These are phyloP conservation scores for Megathymus violae DNA, from an alignment of 1,140 invertebrate species.

Conservation along the genomic window DNA sequence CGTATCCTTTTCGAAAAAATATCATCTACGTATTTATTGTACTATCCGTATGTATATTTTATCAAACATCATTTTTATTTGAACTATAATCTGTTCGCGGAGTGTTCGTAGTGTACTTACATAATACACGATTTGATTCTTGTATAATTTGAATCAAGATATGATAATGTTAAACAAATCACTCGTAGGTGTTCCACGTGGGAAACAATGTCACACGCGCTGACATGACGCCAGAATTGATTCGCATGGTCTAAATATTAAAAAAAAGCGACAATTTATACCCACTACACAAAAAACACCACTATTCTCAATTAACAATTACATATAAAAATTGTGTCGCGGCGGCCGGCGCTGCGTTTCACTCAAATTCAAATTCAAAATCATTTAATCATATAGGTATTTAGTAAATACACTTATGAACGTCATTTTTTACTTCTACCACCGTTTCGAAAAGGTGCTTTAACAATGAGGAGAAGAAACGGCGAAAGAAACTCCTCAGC, in stretches of 20 bases:
- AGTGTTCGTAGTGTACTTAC: constrained; percentile 19
- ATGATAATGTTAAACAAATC: constrained; percentile 36
- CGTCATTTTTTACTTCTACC: too few species aligned
- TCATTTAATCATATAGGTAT: too few species aligned
- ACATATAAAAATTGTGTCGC: too few species aligned
- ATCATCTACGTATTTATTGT: background rate
- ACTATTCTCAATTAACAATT: too few species aligned
- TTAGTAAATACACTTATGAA: too few species aligned
- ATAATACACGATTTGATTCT: constrained; percentile 16
- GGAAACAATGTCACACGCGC: constrained; percentile 51
- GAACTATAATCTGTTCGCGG: constrained; percentile 19
- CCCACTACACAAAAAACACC: too few species aligned
- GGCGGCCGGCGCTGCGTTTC: too few species aligned
- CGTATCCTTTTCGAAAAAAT: constrained; percentile 37
- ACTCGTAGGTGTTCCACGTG: constrained; percentile 28
- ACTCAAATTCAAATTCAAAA: too few species aligned
- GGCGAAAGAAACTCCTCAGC: too few species aligned
- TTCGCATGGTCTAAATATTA: constrained; percentile 7
- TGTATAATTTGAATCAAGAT: constrained; percentile 28
- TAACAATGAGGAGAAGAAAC: too few species aligned
- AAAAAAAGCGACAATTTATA: constrained; percentile 2
- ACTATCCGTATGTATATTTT: background rate
- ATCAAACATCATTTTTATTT: constrained; percentile 11
- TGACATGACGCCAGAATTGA: constrained; percentile 45
- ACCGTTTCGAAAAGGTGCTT: too few species aligned